phyloP scores from a whole-genome alignment of 1,140 invertebrate genomes.

The Cardiocondyla obscurior region DNA sequence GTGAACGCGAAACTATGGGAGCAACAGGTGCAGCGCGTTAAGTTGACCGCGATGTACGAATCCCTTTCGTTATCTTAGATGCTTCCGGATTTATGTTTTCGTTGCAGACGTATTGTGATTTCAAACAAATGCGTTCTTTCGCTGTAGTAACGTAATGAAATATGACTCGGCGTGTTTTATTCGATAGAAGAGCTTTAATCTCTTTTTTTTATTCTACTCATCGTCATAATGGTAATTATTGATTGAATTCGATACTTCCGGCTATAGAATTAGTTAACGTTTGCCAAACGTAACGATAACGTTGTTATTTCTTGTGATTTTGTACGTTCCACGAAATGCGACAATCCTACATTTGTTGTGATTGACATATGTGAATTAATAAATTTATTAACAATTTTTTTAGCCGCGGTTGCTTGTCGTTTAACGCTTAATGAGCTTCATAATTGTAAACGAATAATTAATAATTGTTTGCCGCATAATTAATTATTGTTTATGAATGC shows the following conservation, averaged over 20 bases:
- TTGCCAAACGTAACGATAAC: neutral
- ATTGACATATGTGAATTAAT: neutral
- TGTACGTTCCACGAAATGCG: neutral
- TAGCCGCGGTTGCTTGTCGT: neutral
- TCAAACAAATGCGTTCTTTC: too few species aligned
- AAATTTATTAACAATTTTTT: neutral
- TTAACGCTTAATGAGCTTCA: constrained; percentile 1
- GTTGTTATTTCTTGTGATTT: neutral
- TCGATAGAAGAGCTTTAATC: neutral
- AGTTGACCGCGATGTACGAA: neutral
- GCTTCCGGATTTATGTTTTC: neutral
- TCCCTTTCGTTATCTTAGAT: neutral
- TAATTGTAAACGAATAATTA: constrained; percentile 15
- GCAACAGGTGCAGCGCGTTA: constrained; percentile 11
- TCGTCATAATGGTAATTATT: too few species aligned
- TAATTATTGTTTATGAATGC: neutral
- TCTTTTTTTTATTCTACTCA: too few species aligned
- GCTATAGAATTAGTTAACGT: too few species aligned
- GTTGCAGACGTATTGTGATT: too few species aligned
- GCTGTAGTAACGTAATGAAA: neutral
- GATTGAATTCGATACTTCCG: too few species aligned
- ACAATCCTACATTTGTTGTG: neutral
- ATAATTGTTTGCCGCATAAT: constrained; percentile 1
- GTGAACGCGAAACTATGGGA: neutral
- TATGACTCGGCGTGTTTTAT: too few species aligned